phyloP scores from a whole-genome alignment of 1,140 invertebrate genomes.

The Trichomalopsis sarcophagae region DNA sequence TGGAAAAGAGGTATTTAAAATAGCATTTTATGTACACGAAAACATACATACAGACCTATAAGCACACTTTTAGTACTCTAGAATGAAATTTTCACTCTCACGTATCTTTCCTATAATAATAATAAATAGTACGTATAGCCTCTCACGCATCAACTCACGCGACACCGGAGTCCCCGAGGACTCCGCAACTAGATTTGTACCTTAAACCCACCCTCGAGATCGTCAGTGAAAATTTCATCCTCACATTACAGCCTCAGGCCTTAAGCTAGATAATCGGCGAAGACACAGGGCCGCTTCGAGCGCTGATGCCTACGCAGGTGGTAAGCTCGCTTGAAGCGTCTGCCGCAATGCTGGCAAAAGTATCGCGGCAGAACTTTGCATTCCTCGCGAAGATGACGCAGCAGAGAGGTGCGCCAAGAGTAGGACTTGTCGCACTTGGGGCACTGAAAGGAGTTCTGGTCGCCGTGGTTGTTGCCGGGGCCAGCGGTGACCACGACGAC shows the following conservation, averaged over 20 bases:
- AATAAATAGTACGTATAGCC: too few relatives aligned
- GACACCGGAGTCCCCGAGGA: not conserved
- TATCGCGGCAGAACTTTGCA: slow-evolving; percentile 54
- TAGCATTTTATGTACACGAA: not conserved
- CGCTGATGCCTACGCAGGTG: slow-evolving; percentile 49
- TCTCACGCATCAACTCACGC: too few relatives aligned
- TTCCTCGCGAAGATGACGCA: slow-evolving; percentile 53
- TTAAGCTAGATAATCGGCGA: slow-evolving; percentile 22
- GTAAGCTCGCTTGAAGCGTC: slow-evolving; percentile 50
- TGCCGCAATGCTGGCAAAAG: slow-evolving; percentile 51
- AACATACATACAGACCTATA: not conserved
- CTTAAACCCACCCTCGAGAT: not conserved
- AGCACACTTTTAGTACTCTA: not conserved
- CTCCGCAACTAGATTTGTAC: not conserved
- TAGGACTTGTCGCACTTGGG: slow-evolving; percentile 50
- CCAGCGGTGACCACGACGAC: not conserved
- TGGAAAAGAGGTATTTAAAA: not conserved
- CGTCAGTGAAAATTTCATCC: not conserved
- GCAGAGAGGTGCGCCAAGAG: slow-evolving; percentile 50
- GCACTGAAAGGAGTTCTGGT: slow-evolving; percentile 40
- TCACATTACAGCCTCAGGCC: not conserved
- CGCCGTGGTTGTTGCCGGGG: not conserved
- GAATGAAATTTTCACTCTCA: not conserved
- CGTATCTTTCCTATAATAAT: too few relatives aligned
- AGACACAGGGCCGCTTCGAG: slow-evolving; percentile 32